Percentiles rank a stretch among this genome's conserved stretches.
phyloP scores from a whole-genome alignment of 35 echinoderm and acorn worm genomes.

The Anneissia japonica region DNA sequence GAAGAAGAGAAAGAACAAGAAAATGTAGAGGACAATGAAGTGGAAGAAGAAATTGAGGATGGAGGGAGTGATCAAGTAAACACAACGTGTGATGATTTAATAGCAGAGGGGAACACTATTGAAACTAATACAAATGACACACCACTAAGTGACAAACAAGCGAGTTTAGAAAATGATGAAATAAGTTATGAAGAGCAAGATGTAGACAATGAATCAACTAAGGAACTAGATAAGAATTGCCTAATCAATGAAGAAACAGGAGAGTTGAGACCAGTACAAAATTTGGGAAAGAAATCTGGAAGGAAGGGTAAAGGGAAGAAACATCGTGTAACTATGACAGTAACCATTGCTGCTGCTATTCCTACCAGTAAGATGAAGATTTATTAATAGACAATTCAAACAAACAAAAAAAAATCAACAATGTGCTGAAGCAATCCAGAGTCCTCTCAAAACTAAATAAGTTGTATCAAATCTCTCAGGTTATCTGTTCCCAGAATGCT shows the following conservation, averaged over 20 bases:
- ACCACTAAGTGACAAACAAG: too few relatives aligned
- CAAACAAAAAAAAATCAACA: too few relatives aligned
- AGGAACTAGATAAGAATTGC: background rate
- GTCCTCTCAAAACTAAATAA: too few relatives aligned
- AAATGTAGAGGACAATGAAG: background rate
- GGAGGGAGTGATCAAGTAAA: background rate
- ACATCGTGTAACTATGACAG: slow-evolving; percentile 80
- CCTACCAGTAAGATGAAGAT: slow-evolving; percentile 51
- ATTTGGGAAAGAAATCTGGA: background rate
- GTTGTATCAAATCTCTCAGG: too few relatives aligned
- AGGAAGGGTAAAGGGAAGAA: slow-evolving; percentile 21
- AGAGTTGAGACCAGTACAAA: background rate
- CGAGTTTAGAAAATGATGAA: too few relatives aligned
- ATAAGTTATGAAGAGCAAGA: too few relatives aligned
- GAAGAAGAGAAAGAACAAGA: background rate
- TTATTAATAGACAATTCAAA: too few relatives aligned
- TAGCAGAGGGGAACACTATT: too few relatives aligned
- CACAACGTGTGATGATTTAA: background rate
- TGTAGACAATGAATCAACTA: background rate
- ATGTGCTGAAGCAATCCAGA: too few relatives aligned
- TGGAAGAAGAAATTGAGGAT: background rate
- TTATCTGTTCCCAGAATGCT: too few relatives aligned
- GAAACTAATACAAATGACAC: too few relatives aligned
- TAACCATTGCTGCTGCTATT: slow-evolving; percentile 94
- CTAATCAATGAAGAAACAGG: slow-evolving; percentile 3